Evolutionary conservation across 1,140 invertebrate species (phyloP), one percentile per base, ranked within the genome.

Genomic region (Meloidogyne hapla): DNA sequence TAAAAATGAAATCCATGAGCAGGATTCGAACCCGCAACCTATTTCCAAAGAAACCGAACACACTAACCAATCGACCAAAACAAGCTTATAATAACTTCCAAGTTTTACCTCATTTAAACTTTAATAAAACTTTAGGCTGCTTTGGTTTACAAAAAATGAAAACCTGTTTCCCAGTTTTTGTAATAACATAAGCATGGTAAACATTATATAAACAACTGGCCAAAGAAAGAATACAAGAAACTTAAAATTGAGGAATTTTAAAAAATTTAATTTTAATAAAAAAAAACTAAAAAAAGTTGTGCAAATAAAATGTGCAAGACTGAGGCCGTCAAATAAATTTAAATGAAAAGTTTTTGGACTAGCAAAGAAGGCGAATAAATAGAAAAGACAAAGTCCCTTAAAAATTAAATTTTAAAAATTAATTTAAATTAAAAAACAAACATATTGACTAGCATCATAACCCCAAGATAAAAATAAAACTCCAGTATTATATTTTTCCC

Each of bases 401-500:
- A 81, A 73, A n/a, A 18, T 78, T 42, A 13, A 64, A 42, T 42
- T 3, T n/a, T 9, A 70, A 74, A 74, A 56, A 21, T 26, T 56
- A 4, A 5, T 42, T 25, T 48, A 40, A 8, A 71, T 10, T n/a
- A 13, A 10, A 74, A 69, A 26, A 81, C 81, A 88, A 80, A 90
- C 89, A 69, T 89, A 83, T 79, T 89, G 88, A 80, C 88, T 88
- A 73, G 89, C 80, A 81, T 90, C 90, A 76, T 90, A 90, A 10
- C 87, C 88, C 90, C 90, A 90, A 9, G 90, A 90, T 15, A 90
- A 78, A 81, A 88, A 90, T 40, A 90, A 80, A 21, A 90, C 83
- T 18, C 89, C 89, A 8, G 90, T 90, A 77, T 90, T 90, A 81
- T 90, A 90, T 79, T 90, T 90, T 81, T 90, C 90, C 90, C 90